Evolutionary conservation across 2,888 invertebrate species (phyloP).

Genomic region (Cryptocephalus moraei): DNA sequence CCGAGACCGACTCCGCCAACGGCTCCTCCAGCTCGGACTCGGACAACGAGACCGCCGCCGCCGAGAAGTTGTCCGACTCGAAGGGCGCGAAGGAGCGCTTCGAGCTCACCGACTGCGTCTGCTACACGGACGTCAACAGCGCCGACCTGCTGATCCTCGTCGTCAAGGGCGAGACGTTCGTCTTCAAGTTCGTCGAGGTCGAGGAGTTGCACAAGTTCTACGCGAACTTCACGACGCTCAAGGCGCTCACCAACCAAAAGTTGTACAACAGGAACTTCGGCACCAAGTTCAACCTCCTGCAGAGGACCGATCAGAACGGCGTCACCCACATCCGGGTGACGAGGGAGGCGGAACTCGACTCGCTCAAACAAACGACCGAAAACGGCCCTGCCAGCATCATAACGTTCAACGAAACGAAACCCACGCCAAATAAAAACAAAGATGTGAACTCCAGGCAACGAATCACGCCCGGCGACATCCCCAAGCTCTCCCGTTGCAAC

Average conservation of each 20-base stretch:
- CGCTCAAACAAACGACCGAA: constrained; percentile 20
- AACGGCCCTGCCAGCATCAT: constrained; percentile 13
- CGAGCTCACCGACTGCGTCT: constrained; percentile 36
- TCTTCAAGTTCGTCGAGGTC: constrained; percentile 33
- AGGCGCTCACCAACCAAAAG: constrained; percentile 35
- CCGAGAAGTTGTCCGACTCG: not conserved
- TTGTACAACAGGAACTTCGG: constrained; percentile 25
- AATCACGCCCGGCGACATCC: constrained; percentile 18
- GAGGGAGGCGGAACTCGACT: constrained; percentile 21
- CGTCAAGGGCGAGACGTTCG: constrained; percentile 32
- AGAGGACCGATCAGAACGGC: constrained; percentile 41
- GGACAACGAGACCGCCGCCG: constrained; percentile 24
- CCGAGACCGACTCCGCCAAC: constrained; percentile 38
- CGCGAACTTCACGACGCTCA: constrained; percentile 34
- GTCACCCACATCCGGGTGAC: constrained; percentile 40
- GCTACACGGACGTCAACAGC: constrained; percentile 36
- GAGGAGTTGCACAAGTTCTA: constrained; percentile 30
- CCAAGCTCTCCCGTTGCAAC: constrained; percentile 17
- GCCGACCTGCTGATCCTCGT: constrained; percentile 36
- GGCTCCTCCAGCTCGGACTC: constrained; percentile 35
- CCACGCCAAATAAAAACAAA: constrained; percentile 7
- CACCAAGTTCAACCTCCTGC: constrained; percentile 37
- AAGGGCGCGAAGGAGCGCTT: constrained; percentile 24
- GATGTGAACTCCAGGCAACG: constrained; percentile 18
- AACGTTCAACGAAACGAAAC: not conserved